These are phyloP conservation scores for Plebejus anna DNA, from an alignment of 2,888 invertebrate genomes.

Conservation along the genomic window DNA sequence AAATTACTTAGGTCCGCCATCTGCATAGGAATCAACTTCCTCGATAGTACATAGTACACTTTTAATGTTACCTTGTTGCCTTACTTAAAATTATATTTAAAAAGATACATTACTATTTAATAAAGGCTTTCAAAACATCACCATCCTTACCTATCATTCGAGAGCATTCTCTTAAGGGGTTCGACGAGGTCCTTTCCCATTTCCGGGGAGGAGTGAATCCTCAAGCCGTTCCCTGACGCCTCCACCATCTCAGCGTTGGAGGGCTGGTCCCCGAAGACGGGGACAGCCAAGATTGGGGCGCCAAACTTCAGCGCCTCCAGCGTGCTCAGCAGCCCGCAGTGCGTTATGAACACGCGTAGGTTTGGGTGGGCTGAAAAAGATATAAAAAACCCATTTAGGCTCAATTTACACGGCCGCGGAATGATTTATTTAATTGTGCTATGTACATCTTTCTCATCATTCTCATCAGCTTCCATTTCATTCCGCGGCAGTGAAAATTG, in stretches of 20 bases:
- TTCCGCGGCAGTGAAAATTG: too few species aligned
- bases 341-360: constrained; percentile 48
- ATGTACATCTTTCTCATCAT: too few species aligned
- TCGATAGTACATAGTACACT: too few species aligned
- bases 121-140: neutral
- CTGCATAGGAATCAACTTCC: too few species aligned
- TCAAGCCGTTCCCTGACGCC: constrained; percentile 47
- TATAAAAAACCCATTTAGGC: neutral
- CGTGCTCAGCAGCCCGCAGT: constrained; percentile 49
- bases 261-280: constrained; percentile 60
- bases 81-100: too few species aligned
- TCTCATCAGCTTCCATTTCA: too few species aligned
- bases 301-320: constrained; percentile 48
- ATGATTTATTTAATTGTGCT: too few species aligned
- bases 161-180: constrained; percentile 48
- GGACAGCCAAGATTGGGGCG: constrained; percentile 54
- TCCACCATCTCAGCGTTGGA: constrained; percentile 49
- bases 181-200: constrained; percentile 44
- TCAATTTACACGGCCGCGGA: too few species aligned
- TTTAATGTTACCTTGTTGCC: too few species aligned
- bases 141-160: constrained; percentile 46
- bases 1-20: too few species aligned
- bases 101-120: too few species aligned
- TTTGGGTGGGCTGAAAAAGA: constrained; percentile 46
- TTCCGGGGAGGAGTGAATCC: constrained; percentile 42